Percentiles rank a stretch among this genome's conserved stretches.
Evolutionary conservation across 2,113 vertebrate species (phyloP).

Genomic region (Brachirus orientalis): DNA sequence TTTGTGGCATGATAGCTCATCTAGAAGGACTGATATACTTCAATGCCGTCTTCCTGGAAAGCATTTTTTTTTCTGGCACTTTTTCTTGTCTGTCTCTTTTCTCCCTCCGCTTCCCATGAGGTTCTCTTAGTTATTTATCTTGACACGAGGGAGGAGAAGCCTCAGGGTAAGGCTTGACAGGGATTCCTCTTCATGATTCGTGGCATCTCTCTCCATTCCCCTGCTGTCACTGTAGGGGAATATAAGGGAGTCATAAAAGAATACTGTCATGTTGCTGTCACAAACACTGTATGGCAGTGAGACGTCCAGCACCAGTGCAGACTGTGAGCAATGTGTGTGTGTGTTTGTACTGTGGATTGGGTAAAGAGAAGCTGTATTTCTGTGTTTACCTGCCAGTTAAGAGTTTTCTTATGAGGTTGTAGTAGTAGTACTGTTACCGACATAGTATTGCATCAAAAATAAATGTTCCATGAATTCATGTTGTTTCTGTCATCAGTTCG

Average conservation of each 20-base stretch:
- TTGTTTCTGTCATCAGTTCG: neutral
- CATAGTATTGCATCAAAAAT: neutral
- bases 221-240: slow-evolving; percentile 65
- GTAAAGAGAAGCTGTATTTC: slow-evolving; percentile 19
- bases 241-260: slow-evolving; percentile 68
- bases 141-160: slow-evolving; percentile 60
- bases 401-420: slow-evolving; percentile 20
- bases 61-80: slow-evolving; percentile 4
- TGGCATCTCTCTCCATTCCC: slow-evolving; percentile 61
- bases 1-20: neutral
- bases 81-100: slow-evolving; percentile 6
- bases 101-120: slow-evolving; percentile 35
- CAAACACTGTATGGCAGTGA: slow-evolving; percentile 48
- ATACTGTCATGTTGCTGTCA: slow-evolving; percentile 72
- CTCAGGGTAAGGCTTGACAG: slow-evolving; percentile 62
- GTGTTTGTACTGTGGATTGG: neutral
- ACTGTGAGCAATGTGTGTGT: slow-evolving; percentile 12
- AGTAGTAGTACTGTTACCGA: neutral
- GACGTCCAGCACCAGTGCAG: slow-evolving; percentile 13
- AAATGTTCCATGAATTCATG: neutral
- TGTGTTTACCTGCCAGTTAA: slow-evolving; percentile 39
- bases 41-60: slow-evolving; percentile 18
- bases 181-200: slow-evolving; percentile 69
- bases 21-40: slow-evolving; percentile 11
- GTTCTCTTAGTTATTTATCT: slow-evolving; percentile 62